Evolutionary conservation across 2,113 vertebrate species (phyloP).

Genomic region (Pedionomus torquatus): DNA sequence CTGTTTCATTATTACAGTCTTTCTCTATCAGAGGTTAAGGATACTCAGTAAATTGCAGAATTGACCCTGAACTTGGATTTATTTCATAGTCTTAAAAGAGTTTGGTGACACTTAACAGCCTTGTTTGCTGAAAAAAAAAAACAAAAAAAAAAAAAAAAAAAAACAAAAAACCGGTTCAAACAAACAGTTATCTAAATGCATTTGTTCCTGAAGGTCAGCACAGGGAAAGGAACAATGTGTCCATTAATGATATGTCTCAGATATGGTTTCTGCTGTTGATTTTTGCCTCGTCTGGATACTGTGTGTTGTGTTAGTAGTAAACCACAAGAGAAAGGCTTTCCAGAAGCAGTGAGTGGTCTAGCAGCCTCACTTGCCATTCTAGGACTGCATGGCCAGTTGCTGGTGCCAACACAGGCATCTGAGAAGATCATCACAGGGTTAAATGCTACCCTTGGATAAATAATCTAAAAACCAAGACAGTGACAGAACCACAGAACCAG

Average conservation of each 20-base stretch:
- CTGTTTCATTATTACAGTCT: neutral
- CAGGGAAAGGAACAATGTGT: neutral
- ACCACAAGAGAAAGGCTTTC: neutral
- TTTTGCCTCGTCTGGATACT: neutral
- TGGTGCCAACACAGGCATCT: neutral
- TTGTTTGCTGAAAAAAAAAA: constrained; percentile 9
- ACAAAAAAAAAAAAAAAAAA: too few relatives aligned
- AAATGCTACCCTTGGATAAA: neutral
- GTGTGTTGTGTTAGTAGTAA: neutral
- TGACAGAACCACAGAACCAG: neutral
- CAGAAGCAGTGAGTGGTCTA: neutral
- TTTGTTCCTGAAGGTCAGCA: neutral
- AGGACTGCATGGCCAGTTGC: neutral
- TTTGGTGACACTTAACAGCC: neutral
- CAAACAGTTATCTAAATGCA: neutral
- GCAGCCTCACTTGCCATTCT: neutral
- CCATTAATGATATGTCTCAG: neutral
- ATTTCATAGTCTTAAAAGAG: constrained; percentile 4
- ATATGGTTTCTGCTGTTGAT: neutral
- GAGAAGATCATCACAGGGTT: neutral
- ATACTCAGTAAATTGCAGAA: neutral
- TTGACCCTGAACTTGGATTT: neutral
- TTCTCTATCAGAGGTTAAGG: neutral
- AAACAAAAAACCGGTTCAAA: neutral
- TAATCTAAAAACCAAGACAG: neutral